Evolutionary conservation across 2,113 vertebrate species (phyloP).

Genomic region (Seriola dumerili): DNA sequence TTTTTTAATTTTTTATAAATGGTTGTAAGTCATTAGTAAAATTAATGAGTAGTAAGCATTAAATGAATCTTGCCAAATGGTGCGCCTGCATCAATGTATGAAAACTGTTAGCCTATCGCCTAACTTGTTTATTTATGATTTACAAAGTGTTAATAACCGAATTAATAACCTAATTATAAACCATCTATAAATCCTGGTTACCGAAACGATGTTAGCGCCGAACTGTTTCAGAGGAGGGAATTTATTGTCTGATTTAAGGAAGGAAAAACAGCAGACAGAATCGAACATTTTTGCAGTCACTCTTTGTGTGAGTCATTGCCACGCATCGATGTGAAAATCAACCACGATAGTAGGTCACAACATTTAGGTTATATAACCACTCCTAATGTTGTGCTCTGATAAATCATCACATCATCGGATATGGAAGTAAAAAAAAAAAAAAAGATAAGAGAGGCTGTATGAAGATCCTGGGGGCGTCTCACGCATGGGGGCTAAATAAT

Average conservation of each 20-base stretch:
- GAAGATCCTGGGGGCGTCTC: slow-evolving; percentile 50
- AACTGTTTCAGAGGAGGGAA: not conserved
- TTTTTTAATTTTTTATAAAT: too few species aligned
- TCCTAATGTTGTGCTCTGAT: slow-evolving; percentile 53
- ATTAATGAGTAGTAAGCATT: too few species aligned
- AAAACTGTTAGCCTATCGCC: too few species aligned
- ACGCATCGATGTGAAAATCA: slow-evolving; percentile 60
- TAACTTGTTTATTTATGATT: too few species aligned
- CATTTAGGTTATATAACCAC: slow-evolving; percentile 73
- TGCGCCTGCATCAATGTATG: too few species aligned
- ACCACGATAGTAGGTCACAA: slow-evolving; percentile 66
- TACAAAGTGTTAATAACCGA: too few species aligned
- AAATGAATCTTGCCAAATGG: too few species aligned
- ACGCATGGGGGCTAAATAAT: slow-evolving; percentile 58
- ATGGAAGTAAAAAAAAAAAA: slow-evolving; percentile 44
- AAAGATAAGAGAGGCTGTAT: slow-evolving; percentile 45
- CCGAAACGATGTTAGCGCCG: too few species aligned
- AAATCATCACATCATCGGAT: slow-evolving; percentile 53
- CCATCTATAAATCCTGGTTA: too few species aligned
- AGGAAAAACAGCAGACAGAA: not conserved
- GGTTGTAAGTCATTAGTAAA: too few species aligned
- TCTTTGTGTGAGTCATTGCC: slow-evolving; percentile 54
- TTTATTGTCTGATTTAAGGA: not conserved
- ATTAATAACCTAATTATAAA: too few species aligned
- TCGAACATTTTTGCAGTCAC: not conserved